Evolutionary conservation across 2,797 vertebrate species (phyloP).

Genomic region (Jordanella pulchra): DNA sequence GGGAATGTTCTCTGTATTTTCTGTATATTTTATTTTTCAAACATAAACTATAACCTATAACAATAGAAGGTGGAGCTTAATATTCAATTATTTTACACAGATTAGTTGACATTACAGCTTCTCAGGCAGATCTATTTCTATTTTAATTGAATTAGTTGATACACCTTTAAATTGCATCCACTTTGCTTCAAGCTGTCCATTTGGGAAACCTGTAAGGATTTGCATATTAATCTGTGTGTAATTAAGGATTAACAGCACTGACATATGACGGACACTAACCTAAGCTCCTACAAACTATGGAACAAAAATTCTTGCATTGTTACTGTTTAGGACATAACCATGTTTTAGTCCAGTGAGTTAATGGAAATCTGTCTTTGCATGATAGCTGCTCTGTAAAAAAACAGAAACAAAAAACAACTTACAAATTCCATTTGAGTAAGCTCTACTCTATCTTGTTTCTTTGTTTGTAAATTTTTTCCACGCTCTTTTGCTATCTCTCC

Average conservation of each 20-base stretch:
- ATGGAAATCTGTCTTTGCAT: constrained; percentile 23
- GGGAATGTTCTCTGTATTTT: background rate
- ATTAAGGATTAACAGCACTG: constrained; percentile 47
- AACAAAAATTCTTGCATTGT: constrained; percentile 21
- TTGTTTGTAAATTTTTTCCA: constrained; percentile 21
- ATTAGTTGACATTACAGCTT: constrained; percentile 23
- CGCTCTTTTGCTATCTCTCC: background rate
- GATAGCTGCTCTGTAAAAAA: constrained; percentile 17
- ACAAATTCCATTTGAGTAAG: constrained; percentile 15
- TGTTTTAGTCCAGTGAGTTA: constrained; percentile 39
- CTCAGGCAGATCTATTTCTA: constrained; percentile 4
- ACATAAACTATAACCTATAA: background rate
- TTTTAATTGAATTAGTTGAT: background rate
- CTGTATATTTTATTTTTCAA: background rate
- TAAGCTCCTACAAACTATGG: constrained; percentile 37
- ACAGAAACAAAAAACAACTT: constrained; percentile 29
- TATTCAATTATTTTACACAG: background rate
- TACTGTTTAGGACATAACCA: constrained; percentile 28
- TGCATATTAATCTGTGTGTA: constrained; percentile 47
- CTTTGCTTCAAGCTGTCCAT: constrained; percentile 13
- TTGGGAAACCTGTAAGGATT: constrained; percentile 41
- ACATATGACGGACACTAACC: constrained; percentile 40
- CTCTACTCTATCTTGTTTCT: constrained; percentile 23
- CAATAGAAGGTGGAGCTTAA: background rate
- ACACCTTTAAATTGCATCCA: constrained; percentile 9